Percentiles rank a stretch among this genome's conserved stretches.
phyloP scores from a whole-genome alignment of 2,797 vertebrate genomes.

The Hippocampus kuda region DNA sequence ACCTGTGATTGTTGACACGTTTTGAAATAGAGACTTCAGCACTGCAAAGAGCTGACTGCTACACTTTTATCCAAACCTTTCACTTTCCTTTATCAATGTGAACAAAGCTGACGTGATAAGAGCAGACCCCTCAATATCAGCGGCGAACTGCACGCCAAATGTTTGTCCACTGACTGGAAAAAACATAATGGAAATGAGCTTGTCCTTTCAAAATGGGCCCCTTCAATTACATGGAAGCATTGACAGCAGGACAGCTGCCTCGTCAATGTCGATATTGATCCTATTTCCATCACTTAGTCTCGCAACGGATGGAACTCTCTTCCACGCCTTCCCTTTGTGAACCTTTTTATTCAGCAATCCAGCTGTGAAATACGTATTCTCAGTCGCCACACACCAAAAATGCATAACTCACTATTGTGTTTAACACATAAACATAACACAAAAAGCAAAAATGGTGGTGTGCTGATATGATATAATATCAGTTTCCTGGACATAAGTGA shows the following conservation, averaged over 20 bases:
- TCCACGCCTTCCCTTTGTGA: slow-evolving; percentile 27
- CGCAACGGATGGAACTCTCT: slow-evolving; percentile 31
- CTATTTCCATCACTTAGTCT: slow-evolving; percentile 51
- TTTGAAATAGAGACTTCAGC: background rate
- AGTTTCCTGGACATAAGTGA: background rate
- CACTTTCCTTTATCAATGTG: slow-evolving; percentile 33
- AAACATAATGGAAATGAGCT: slow-evolving; percentile 50
- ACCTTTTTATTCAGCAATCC: slow-evolving; percentile 47
- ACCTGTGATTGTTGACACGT: slow-evolving; percentile 6
- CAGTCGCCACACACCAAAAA: slow-evolving; percentile 3
- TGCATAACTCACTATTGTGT: background rate
- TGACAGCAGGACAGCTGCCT: slow-evolving; percentile 61
- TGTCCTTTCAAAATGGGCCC: slow-evolving; percentile 44
- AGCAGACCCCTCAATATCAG: slow-evolving; percentile 29
- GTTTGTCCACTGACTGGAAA: slow-evolving; percentile 14
- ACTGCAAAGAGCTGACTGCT: background rate
- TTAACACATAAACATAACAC: background rate
- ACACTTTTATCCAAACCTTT: slow-evolving; percentile 8
- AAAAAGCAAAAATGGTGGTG: background rate
- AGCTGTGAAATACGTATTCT: slow-evolving; percentile 41
- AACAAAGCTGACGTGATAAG: slow-evolving; percentile 34
- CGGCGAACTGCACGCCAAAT: slow-evolving; percentile 35
- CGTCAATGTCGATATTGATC: slow-evolving; percentile 69
- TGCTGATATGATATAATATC: background rate
- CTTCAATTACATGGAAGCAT: slow-evolving; percentile 49